Evolutionary conservation across 2,113 vertebrate species (phyloP), one percentile per base, ranked within the genome.

Genomic region (Sprattus sprattus): DNA sequence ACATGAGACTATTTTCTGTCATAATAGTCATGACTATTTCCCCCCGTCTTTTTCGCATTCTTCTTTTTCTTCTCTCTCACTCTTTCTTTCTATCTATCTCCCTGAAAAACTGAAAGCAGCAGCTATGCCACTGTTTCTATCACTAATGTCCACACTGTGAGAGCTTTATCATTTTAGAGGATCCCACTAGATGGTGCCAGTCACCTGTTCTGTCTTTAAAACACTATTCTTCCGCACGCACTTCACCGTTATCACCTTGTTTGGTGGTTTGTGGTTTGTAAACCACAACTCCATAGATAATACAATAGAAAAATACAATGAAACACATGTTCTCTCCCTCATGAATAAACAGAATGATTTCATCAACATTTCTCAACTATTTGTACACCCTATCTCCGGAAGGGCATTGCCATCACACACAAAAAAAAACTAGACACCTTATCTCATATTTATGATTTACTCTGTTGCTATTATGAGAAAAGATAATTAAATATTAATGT

Each of bases 171-270:
- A 10, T 67, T 67, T 25, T 25, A 25, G 6, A 67, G 25, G 49
- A 80, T 82, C 49, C 28, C 85, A 85, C 60, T 60, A 83, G 83
- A 83, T 67, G 83, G 83, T 50, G 25, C 39, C 75, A 82, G 32
- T 11, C 45, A 71, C 28, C 20, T 25, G 57, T 6, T 47, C 45
- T 80, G 39, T 32, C 16, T 16, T 50, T 57, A 8, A 81, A 39
- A 32, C 13, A 44, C n/a, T 18, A 1, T 0, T 71, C 1, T 49
- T 28, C 20, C 5, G 6, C 18, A 7, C 52, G 18, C 22, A 6
- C 39, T 60, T 18, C 18, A 60, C 18, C 22, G 18, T 22, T 20
- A 60, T 4, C 20, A 22, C 18, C 54, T 60, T 22, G 3, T 60
- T 60, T 60, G 18, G 54, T 10, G 54, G 22, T 18, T 22, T 22